phyloP scores from a whole-genome alignment of 2,888 invertebrate genomes.

The Philereme transversata region DNA sequence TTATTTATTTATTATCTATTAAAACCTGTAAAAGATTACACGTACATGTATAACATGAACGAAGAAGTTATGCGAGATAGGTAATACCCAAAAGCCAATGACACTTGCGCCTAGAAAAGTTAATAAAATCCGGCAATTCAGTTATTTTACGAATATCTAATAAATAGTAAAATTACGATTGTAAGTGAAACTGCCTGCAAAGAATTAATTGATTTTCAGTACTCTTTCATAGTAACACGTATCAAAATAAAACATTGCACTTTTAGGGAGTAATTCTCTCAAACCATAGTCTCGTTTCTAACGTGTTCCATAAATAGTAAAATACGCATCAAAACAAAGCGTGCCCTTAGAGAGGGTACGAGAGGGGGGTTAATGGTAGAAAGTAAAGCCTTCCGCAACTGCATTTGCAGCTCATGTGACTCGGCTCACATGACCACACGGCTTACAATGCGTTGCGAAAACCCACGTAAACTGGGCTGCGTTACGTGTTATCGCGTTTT shows the following conservation, averaged over 20 bases:
- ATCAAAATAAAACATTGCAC: no score
- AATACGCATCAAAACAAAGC: constrained; percentile 8
- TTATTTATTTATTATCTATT: no score
- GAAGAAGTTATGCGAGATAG: no score
- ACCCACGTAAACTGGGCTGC: constrained; percentile 53
- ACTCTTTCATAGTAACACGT: no score
- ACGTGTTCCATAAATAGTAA: background rate
- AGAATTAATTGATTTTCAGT: background rate
- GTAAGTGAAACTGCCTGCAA: background rate
- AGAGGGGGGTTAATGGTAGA: constrained; percentile 10
- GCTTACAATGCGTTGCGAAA: constrained; percentile 67
- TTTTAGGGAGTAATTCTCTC: no score
- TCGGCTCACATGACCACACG: constrained; percentile 58
- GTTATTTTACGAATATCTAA: no score
- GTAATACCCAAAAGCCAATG: no score
- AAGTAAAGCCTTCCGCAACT: constrained; percentile 57
- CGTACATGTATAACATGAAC: no score
- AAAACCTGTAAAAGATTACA: no score
- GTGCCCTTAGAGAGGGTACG: constrained; percentile 7
- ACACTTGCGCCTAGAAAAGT: no score
- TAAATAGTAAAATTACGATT: background rate
- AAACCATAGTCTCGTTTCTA: background rate
- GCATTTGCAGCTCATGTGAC: constrained; percentile 56
- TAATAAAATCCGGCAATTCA: no score
- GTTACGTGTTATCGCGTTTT: constrained; percentile 47